Evolutionary conservation across 2,113 vertebrate genomes (phyloP).

Genomic region (Microcebus ravelobensis): DNA sequence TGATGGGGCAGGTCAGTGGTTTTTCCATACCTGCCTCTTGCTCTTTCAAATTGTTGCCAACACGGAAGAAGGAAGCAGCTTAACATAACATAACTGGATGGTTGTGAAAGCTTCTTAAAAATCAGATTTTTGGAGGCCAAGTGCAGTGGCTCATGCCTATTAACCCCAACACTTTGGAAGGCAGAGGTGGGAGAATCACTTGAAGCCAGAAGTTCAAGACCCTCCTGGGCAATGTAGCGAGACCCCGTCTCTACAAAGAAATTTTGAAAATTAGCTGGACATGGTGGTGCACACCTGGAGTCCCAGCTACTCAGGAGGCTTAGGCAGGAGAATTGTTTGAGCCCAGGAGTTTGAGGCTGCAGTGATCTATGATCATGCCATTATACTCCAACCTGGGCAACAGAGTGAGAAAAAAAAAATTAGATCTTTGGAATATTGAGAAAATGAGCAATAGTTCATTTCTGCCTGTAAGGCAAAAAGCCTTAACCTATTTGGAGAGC

Average conservation of each 20-base stretch:
- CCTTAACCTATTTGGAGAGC: background rate
- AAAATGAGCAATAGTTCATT: background rate
- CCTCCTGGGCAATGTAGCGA: background rate
- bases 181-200: background rate
- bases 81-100: background rate
- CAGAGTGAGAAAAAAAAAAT: background rate
- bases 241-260: background rate
- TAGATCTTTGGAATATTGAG: background rate
- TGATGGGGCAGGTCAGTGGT: background rate
- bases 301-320: background rate
- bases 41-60: background rate
- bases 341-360: background rate
- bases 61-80: background rate
- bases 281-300: background rate
- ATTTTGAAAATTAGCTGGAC: background rate
- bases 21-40: background rate
- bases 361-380: background rate
- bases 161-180: background rate
- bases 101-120: background rate
- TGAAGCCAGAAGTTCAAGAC: background rate
- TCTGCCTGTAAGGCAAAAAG: background rate
- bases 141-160: background rate
- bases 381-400: background rate
- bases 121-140: background rate
- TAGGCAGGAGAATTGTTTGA: background rate